phyloP scores from a whole-genome alignment of 2,797 vertebrate species.

The Hipposideros larvatus region DNA sequence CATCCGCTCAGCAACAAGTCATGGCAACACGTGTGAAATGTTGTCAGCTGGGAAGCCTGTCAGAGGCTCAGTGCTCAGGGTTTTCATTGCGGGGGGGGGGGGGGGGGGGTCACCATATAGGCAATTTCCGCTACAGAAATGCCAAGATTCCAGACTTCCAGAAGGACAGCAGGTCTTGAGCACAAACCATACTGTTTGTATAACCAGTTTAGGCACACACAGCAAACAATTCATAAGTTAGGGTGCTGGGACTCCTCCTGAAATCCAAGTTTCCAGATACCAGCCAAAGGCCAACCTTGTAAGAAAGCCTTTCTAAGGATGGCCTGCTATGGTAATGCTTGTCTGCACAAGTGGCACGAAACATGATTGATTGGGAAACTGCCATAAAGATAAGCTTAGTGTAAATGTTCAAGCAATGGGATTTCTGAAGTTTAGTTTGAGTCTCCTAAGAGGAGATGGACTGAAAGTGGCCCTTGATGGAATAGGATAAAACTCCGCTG shows the following conservation, averaged over 20 bases:
- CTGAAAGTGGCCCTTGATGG: not conserved
- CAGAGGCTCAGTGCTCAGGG: not conserved
- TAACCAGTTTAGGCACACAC: not conserved
- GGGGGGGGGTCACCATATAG: not conserved
- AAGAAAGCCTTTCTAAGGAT: not conserved
- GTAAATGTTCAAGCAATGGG: not conserved
- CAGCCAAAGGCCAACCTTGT: not conserved
- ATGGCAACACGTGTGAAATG: not conserved
- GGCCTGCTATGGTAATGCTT: not conserved
- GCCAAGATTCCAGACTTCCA: not conserved
- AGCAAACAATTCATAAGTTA: not conserved
- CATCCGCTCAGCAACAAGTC: too few species aligned
- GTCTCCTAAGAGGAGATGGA: not conserved
- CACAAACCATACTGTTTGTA: not conserved
- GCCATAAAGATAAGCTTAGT: not conserved
- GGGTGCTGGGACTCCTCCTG: not conserved
- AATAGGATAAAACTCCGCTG: not conserved
- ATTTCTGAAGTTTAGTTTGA: not conserved
- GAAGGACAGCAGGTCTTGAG: not conserved
- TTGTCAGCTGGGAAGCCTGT: not conserved
- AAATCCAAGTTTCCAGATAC: not conserved
- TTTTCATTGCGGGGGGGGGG: not conserved
- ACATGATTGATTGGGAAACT: not conserved
- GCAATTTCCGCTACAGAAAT: not conserved
- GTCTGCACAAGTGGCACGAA: not conserved